These are phyloP conservation scores for Fragum fragum DNA, from an alignment of 2,888 invertebrate genomes.

Conservation along the genomic window DNA sequence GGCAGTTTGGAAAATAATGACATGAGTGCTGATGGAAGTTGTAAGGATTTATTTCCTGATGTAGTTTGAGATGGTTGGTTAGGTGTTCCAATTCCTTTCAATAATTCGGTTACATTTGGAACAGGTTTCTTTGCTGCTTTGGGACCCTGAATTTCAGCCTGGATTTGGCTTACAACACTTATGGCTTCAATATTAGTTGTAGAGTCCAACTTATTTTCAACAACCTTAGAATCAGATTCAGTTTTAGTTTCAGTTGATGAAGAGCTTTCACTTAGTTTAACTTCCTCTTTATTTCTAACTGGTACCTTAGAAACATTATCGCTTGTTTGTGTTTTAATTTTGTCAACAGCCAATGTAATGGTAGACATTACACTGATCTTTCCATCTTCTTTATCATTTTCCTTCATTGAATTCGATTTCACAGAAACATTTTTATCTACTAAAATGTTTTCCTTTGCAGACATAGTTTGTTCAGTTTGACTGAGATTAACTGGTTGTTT, in stretches of 20 bases:
- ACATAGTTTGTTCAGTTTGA: neutral
- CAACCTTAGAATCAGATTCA: neutral
- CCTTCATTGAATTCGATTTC: neutral
- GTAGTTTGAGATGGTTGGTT: slow-evolving; percentile 7
- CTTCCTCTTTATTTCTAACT: neutral
- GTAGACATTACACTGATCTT: neutral
- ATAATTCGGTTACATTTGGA: slow-evolving; percentile 49
- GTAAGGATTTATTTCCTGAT: slow-evolving; percentile 26
- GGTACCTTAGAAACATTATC: neutral
- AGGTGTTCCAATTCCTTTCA: slow-evolving; percentile 42
- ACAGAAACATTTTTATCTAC: neutral
- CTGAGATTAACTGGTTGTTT: neutral
- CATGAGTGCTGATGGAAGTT: slow-evolving; percentile 71
- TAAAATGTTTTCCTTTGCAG: neutral
- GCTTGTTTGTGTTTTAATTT: neutral
- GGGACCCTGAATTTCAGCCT: slow-evolving; percentile 36
- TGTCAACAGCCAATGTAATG: neutral
- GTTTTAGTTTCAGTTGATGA: neutral
- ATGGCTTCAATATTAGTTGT: neutral
- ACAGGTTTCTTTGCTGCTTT: slow-evolving; percentile 30
- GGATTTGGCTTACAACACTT: slow-evolving; percentile 34
- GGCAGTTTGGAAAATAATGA: slow-evolving; percentile 72
- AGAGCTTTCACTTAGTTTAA: neutral
- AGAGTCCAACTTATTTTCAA: neutral
- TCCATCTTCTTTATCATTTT: neutral